phyloP scores from a whole-genome alignment of 1,140 invertebrate genomes.

The Heterodera schachtii region DNA sequence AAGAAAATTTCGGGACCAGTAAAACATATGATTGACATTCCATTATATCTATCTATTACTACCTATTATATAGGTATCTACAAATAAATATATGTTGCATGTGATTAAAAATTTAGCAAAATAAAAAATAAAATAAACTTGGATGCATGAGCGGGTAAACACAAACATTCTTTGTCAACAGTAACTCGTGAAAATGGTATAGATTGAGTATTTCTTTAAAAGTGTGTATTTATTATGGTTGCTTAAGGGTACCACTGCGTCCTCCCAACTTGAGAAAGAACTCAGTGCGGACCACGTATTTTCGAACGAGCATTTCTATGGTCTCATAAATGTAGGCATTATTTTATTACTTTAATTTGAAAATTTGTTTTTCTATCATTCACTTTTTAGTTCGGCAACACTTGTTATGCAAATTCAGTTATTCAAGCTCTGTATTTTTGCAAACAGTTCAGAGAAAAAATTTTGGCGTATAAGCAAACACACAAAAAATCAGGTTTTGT shows the following conservation, averaged over 20 bases:
- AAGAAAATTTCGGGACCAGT: too few relatives aligned
- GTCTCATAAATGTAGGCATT: conserved; percentile 58
- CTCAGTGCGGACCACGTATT: conserved; percentile 51
- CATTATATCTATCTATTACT: too few relatives aligned
- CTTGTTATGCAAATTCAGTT: conserved; percentile 99
- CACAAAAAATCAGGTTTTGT: conserved; percentile 54
- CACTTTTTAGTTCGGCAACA: conserved; percentile 92
- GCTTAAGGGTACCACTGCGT: conserved; percentile 53
- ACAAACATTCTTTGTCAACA: too few relatives aligned
- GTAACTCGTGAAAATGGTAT: too few relatives aligned
- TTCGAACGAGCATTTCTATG: conserved; percentile 63
- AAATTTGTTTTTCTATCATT: background rate
- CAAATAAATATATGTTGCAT: too few relatives aligned
- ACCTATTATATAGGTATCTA: too few relatives aligned
- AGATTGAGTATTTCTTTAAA: too few relatives aligned
- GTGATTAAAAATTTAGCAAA: too few relatives aligned
- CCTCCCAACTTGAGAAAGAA: conserved; percentile 61
- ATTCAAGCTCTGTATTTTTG: conserved; percentile 99
- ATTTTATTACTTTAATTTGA: conserved; percentile 29
- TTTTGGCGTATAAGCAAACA: conserved; percentile 85
- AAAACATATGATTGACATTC: too few relatives aligned
- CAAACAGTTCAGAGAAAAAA: conserved; percentile 95
- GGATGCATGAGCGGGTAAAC: too few relatives aligned
- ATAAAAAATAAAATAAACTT: too few relatives aligned
- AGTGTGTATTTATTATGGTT: too few relatives aligned